A percentile compares a stretch with the other conserved stretches of the same genome.
Evolutionary conservation across 2,113 vertebrate genomes (phyloP).

Genomic region (Oreochromis niloticus): DNA sequence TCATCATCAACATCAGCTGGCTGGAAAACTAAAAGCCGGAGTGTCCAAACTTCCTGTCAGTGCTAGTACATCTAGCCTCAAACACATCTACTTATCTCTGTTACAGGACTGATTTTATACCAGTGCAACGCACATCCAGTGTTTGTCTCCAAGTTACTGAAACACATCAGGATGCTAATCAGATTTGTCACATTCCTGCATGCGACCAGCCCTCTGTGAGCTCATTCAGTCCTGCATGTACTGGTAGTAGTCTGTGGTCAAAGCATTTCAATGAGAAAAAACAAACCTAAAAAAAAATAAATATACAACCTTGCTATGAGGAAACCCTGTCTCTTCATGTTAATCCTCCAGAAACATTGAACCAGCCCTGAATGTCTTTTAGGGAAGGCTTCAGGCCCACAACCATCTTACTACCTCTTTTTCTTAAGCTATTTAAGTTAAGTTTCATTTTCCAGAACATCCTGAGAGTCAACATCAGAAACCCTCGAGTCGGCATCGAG

Average conservation of each 20-base stretch:
- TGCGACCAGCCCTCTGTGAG: slow-evolving; percentile 18
- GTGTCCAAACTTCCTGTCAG: neutral
- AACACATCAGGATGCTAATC: neutral
- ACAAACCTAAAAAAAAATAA: neutral
- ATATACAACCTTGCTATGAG: neutral
- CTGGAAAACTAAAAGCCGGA: slow-evolving; percentile 1
- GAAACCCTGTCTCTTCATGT: slow-evolving; percentile 4
- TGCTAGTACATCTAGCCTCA: neutral
- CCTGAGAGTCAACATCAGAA: neutral
- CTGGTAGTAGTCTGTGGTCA: slow-evolving; percentile 18
- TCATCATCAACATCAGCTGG: neutral
- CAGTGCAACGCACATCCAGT: slow-evolving; percentile 42
- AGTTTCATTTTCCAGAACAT: neutral
- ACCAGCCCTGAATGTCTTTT: neutral
- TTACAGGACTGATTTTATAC: slow-evolving; percentile 16
- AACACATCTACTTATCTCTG: neutral
- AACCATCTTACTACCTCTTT: neutral
- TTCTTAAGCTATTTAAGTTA: neutral
- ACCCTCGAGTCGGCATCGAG: neutral
- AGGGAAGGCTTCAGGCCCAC: neutral
- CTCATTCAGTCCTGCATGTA: neutral
- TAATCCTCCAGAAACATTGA: neutral
- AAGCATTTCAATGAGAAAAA: neutral
- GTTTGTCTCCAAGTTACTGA: slow-evolving; percentile 23
- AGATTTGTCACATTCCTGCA: slow-evolving; percentile 18